Evolutionary conservation across 2,888 invertebrate species (phyloP).

Genomic region (Rotaria sp.): DNA sequence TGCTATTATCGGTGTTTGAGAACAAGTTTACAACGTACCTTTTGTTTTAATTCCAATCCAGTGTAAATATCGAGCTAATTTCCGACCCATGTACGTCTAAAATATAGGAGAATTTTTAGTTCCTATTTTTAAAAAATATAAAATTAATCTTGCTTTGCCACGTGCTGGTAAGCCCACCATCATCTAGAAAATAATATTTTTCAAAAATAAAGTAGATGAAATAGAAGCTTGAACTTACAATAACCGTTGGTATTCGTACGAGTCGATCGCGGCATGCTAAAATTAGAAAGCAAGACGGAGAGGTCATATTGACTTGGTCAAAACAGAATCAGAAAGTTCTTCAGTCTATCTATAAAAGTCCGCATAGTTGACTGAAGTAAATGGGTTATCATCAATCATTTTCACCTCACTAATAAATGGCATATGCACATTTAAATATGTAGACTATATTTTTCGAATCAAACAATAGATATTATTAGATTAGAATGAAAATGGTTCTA

Average conservation of each 20-base stretch:
- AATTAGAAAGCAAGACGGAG: not conserved
- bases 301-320: too few species aligned
- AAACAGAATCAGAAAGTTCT: too few species aligned
- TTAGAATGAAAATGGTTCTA: too few species aligned
- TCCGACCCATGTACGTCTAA: conserved; percentile 95
- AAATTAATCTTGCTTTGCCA: conserved; percentile 64
- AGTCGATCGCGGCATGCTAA: conserved; percentile 38
- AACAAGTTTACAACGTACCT: too few species aligned
- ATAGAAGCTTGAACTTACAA: not conserved
- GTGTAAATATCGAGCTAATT: conserved; percentile 90
- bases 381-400: too few species aligned
- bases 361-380: too few species aligned
- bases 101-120: not conserved
- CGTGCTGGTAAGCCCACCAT: conserved; percentile 94
- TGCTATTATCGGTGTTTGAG: too few species aligned
- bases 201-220: not conserved
- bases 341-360: too few species aligned
- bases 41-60: conserved; percentile 95
- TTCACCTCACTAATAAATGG: too few species aligned
- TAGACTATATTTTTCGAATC: too few species aligned
- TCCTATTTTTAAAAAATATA: not conserved
- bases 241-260: conserved; percentile 36
- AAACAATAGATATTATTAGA: too few species aligned
- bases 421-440: too few species aligned
- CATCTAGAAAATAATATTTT: not conserved